Conservation (phyloP, 1,140 invertebrate species). For the Sarcophaga peregrina region DNA sequence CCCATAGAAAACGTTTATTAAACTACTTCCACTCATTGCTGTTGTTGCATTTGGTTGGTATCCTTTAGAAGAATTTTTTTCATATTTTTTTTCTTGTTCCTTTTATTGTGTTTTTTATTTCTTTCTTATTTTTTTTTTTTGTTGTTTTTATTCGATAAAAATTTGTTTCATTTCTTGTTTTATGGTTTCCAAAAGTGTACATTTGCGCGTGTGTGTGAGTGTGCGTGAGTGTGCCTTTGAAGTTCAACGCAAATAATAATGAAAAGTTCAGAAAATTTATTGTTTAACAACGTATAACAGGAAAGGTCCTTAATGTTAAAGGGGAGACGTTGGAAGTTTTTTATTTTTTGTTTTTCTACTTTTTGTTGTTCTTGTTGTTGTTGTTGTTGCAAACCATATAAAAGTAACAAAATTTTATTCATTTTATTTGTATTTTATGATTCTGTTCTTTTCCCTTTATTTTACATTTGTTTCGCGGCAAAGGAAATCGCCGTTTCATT, state of each 20-base stretch:
- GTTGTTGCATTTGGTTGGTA: background rate
- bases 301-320: background rate
- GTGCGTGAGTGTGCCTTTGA: background rate
- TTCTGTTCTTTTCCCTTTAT: background rate
- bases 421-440: slow-evolving; percentile 12
- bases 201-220: background rate
- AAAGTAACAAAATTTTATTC: slow-evolving; percentile 1
- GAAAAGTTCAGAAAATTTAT: no score
- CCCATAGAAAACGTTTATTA: background rate
- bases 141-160: background rate
- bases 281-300: background rate
- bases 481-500: slow-evolving; percentile 14
- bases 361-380: no score
- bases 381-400: background rate
- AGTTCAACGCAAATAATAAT: background rate
- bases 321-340: background rate
- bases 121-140: no score
- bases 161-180: slow-evolving; percentile 15
- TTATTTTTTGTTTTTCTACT: background rate
- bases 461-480: background rate
- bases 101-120: no score
- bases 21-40: background rate
- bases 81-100: no score
- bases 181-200: background rate
- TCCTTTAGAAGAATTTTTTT: background rate